A percentile compares a stretch with the other conserved stretches of the same genome.
Conservation (phyloP, 1,140 invertebrate genomes). For the Reticulitermes speratus region DNA sequence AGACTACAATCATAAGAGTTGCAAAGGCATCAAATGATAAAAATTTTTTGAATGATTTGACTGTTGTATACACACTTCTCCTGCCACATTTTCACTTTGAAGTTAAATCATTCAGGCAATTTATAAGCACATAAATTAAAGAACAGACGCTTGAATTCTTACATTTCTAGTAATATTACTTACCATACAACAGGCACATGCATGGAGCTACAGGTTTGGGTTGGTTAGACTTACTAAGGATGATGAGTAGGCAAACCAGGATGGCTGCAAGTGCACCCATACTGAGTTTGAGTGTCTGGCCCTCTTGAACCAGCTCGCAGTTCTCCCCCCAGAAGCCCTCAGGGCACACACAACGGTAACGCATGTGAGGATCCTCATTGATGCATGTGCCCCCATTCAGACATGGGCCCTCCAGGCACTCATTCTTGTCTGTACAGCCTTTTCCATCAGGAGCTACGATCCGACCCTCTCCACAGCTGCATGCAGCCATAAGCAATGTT, state of each 20-base stretch:
- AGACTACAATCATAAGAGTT: too few relatives aligned
- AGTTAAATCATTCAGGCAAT: too few relatives aligned
- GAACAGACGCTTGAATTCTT: not conserved
- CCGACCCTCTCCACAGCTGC: slow-evolving; percentile 87
- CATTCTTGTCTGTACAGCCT: slow-evolving; percentile 90
- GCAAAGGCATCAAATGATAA: too few relatives aligned
- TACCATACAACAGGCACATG: not conserved
- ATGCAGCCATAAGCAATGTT: slow-evolving; percentile 21
- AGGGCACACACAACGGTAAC: slow-evolving; percentile 82
- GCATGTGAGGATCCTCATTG: slow-evolving; percentile 81
- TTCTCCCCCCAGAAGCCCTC: slow-evolving; percentile 91
- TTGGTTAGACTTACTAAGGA: slow-evolving; percentile 76
- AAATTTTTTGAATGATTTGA: too few relatives aligned
- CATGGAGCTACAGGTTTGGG: not conserved
- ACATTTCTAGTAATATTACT: not conserved
- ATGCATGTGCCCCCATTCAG: slow-evolving; percentile 86
- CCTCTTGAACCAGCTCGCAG: slow-evolving; percentile 90
- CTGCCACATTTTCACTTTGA: too few relatives aligned
- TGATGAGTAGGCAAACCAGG: slow-evolving; percentile 89
- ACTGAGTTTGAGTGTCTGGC: slow-evolving; percentile 87
- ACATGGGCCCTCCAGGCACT: slow-evolving; percentile 89
- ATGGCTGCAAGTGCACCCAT: slow-evolving; percentile 93
- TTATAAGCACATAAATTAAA: too few relatives aligned
- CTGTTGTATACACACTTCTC: too few relatives aligned
- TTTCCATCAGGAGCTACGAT: slow-evolving; percentile 84